These are phyloP conservation scores for Jaculus jaculus DNA, from an alignment of 2,113 vertebrate species.

Conservation along the genomic window DNA sequence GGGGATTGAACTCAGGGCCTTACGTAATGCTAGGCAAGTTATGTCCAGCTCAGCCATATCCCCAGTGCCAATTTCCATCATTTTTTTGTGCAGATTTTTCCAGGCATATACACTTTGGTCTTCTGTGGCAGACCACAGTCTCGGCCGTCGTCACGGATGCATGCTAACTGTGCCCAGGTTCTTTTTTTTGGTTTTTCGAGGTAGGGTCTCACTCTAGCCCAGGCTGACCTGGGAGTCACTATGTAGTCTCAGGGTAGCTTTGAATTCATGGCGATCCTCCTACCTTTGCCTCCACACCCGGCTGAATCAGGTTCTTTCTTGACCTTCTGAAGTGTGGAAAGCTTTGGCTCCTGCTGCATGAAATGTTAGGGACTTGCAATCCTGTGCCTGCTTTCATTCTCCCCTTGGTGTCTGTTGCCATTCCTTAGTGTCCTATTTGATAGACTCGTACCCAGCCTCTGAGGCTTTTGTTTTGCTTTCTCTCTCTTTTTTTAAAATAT, in stretches of 20 bases:
- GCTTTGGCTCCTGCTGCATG: not conserved
- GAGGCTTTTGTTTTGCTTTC: not conserved
- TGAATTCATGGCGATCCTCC: too few relatives aligned
- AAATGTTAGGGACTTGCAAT: not conserved
- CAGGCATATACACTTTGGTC: not conserved
- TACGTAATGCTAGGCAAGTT: too few relatives aligned
- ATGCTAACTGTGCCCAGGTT: not conserved
- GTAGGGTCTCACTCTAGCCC: too few relatives aligned
- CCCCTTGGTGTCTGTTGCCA: not conserved
- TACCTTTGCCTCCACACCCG: too few relatives aligned
- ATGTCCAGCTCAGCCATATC: too few relatives aligned
- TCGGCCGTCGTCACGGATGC: not conserved
- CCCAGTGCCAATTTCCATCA: not conserved
- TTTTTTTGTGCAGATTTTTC: not conserved
- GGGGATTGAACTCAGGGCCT: too few relatives aligned
- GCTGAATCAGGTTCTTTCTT: not conserved
- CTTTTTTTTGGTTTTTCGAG: too few relatives aligned
- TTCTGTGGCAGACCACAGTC: not conserved
- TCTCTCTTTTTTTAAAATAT: too few relatives aligned
- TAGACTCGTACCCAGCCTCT: not conserved
- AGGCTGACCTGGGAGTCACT: too few relatives aligned
- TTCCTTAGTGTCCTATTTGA: not conserved
- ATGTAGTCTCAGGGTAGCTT: too few relatives aligned
- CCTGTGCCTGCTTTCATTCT: not conserved
- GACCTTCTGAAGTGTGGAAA: not conserved